These are phyloP conservation scores for Siphonodentalium dalli DNA, from an alignment of 2,888 invertebrate species.

Conservation along the genomic window DNA sequence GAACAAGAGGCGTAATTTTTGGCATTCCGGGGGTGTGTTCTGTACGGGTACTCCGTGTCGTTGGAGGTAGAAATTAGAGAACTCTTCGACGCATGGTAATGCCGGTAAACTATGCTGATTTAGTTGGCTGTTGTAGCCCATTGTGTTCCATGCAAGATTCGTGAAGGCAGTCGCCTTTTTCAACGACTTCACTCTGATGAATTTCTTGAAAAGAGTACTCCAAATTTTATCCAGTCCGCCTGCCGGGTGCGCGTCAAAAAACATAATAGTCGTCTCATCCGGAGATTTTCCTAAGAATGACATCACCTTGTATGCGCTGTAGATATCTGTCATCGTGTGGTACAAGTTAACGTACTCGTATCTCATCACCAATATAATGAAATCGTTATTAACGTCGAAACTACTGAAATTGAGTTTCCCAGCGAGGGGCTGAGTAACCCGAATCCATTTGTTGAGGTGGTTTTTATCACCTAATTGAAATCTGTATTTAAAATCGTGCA, in stretches of 20 bases:
- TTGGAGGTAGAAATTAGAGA: conserved; percentile 52
- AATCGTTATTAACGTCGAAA: conserved; percentile 2
- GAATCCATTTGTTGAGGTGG: conserved; percentile 35
- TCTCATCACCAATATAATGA: conserved; percentile 47
- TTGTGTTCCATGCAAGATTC: conserved; percentile 50
- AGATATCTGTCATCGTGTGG: conserved; percentile 57
- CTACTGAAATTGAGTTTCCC: too few species aligned
- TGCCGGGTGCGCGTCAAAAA: conserved; percentile 58
- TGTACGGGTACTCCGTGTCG: conserved; percentile 28
- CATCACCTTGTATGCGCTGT: conserved; percentile 49
- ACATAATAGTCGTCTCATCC: conserved; percentile 45
- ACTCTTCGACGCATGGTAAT: conserved; percentile 54
- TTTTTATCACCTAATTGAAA: conserved; percentile 28
- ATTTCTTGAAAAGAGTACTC: conserved; percentile 52
- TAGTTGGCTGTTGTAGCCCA: conserved; percentile 57
- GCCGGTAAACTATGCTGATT: conserved; percentile 36
- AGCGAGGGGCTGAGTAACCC: not conserved
- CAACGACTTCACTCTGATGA: conserved; percentile 40
- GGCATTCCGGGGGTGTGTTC: conserved; percentile 43
- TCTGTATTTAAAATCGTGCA: conserved; percentile 10
- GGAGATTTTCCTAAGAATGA: conserved; percentile 36
- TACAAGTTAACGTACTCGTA: conserved; percentile 59
- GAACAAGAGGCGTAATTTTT: conserved; percentile 46
- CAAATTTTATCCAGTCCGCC: conserved; percentile 56
- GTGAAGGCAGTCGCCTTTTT: conserved; percentile 31